Evolutionary conservation across 2,888 invertebrate species (phyloP).

Genomic region (Diarsia brunnea): DNA sequence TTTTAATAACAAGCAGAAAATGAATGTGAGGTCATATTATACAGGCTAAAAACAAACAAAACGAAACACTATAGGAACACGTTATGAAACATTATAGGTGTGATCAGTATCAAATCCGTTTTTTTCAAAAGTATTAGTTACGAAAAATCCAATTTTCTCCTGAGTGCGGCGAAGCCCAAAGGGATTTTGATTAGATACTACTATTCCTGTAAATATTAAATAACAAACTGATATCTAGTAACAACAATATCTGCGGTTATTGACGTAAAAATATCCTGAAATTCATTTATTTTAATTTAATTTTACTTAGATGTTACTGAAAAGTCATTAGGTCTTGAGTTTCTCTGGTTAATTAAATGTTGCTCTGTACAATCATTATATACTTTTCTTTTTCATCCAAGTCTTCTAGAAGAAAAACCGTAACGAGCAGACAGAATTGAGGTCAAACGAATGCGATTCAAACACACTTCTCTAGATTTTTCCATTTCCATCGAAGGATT

Average conservation of each 20-base stretch:
- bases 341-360: neutral
- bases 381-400: constrained; percentile 2
- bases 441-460: constrained; percentile 46
- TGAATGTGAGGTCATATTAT: neutral
- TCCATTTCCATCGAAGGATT: constrained; percentile 36
- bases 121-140: neutral
- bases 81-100: neutral
- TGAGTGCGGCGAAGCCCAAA: too few relatives aligned
- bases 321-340: neutral
- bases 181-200: too few relatives aligned
- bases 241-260: neutral
- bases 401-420: constrained; percentile 1
- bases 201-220: neutral
- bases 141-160: too few relatives aligned
- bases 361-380: neutral
- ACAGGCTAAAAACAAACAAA: neutral
- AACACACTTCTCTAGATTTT: constrained; percentile 47
- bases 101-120: neutral
- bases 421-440: constrained; percentile 27
- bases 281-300: too few relatives aligned
- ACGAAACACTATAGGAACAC: too few relatives aligned
- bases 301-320: too few relatives aligned
- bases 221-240: too few relatives aligned
- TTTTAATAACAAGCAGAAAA: neutral
- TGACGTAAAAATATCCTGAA: neutral